Percentiles rank a stretch among this genome's conserved stretches.
These are phyloP conservation scores for Seira ritae DNA, from an alignment of 2,888 invertebrate genomes.

Conservation along the genomic window DNA sequence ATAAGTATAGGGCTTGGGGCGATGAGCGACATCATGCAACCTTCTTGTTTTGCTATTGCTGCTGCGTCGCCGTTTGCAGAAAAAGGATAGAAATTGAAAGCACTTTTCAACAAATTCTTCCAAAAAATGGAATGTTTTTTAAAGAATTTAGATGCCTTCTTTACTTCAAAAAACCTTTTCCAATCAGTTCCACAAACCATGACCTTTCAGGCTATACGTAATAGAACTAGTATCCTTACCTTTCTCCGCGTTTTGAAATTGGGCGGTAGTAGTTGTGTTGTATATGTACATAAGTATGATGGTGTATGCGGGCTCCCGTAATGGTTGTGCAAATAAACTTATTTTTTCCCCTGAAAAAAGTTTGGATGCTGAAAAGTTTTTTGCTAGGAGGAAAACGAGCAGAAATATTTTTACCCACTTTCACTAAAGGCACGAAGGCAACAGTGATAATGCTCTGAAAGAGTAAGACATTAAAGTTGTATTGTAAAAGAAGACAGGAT, in stretches of 20 bases:
- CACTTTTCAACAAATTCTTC: too few species aligned
- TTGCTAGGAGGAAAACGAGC: slow-evolving; percentile 48
- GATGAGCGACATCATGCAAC: too few species aligned
- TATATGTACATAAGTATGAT: too few species aligned
- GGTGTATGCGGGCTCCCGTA: slow-evolving; percentile 31
- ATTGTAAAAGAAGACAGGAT: slow-evolving; percentile 21
- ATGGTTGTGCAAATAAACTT: slow-evolving; percentile 61
- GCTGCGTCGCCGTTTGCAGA: too few species aligned
- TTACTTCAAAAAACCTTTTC: background rate
- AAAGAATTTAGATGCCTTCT: too few species aligned
- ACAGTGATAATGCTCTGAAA: slow-evolving; percentile 6
- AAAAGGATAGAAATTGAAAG: too few species aligned
- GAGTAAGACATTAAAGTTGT: slow-evolving; percentile 42
- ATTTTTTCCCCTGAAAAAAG: slow-evolving; percentile 25
- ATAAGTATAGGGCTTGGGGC: too few species aligned
- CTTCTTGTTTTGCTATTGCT: too few species aligned
- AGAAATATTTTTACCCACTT: slow-evolving; percentile 40
- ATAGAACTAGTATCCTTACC: background rate
- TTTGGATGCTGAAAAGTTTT: slow-evolving; percentile 43
- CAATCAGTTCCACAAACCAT: background rate
- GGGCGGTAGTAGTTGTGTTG: slow-evolving; percentile 6
- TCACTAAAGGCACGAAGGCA: slow-evolving; percentile 10
- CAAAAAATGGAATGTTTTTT: background rate
- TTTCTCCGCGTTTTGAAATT: background rate
- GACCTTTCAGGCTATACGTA: background rate